A percentile compares a stretch with the other conserved stretches of the same genome.
Conservation (phyloP, 2,888 invertebrate genomes). For the Dysmachus trigonus region DNA sequence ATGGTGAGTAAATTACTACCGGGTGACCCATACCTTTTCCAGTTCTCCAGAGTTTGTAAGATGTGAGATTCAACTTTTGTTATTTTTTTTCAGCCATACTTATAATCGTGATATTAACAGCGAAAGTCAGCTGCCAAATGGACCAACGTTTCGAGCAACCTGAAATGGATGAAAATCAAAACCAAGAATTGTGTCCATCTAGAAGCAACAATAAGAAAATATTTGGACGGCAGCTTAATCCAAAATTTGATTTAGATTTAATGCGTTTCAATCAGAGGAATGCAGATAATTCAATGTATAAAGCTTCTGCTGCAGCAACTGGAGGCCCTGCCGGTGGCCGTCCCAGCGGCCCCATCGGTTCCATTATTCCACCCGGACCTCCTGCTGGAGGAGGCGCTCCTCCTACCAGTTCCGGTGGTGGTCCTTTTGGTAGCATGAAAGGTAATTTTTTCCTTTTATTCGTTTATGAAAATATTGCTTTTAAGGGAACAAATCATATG, state of each 20-base stretch:
- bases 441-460: not conserved
- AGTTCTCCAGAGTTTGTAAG: not conserved
- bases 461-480: no score
- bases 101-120: not conserved
- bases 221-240: not conserved
- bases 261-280: not conserved
- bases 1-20: not conserved
- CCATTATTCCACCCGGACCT: no score
- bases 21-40: not conserved
- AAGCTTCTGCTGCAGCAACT: not conserved
- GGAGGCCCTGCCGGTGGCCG: not conserved
- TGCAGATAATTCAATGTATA: not conserved
- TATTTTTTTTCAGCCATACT: slow-evolving; percentile 3
- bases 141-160: not conserved
- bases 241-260: not conserved
- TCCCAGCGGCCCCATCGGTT: not conserved
- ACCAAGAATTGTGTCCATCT: not conserved
- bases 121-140: slow-evolving; percentile 2
- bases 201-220: not conserved
- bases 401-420: no score
- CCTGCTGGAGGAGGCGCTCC: no score
- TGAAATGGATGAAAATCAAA: not conserved
- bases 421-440: not conserved
- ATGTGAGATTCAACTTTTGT: not conserved
- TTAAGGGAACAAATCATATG: no score